Conservation (phyloP, 2,888 invertebrate genomes). For the Orchesella flavescens region DNA sequence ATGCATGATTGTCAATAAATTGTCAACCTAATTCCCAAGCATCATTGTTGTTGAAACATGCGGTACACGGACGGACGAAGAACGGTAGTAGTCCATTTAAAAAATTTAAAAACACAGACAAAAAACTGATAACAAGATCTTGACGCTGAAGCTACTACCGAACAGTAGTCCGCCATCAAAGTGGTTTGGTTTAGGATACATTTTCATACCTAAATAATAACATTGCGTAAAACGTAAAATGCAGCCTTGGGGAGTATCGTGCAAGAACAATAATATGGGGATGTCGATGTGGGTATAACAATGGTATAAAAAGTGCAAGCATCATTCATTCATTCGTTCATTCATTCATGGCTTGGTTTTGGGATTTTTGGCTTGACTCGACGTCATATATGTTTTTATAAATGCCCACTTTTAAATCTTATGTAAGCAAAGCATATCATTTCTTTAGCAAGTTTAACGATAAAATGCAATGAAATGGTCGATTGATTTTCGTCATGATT, state of each 20-base stretch:
- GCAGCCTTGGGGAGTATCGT: slow-evolving; percentile 57
- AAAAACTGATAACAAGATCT: slow-evolving; percentile 36
- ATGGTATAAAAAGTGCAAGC: slow-evolving; percentile 45
- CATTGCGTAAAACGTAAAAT: slow-evolving; percentile 58
- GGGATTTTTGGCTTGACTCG: no score
- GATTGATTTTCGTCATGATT: slow-evolving; percentile 49
- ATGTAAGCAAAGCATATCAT: background rate
- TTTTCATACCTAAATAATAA: slow-evolving; percentile 28
- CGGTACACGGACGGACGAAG: no score
- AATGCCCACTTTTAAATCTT: background rate
- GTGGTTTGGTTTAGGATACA: slow-evolving; percentile 26
- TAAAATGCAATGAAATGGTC: slow-evolving; percentile 51
- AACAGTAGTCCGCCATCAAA: slow-evolving; percentile 5
- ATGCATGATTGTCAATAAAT: slow-evolving; percentile 58
- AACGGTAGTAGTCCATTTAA: background rate
- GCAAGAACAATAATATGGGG: slow-evolving; percentile 10
- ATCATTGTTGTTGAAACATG: slow-evolving; percentile 18
- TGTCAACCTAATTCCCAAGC: slow-evolving; percentile 60
- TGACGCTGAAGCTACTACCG: background rate
- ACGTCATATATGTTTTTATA: slow-evolving; percentile 7
- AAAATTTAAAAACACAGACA: slow-evolving; percentile 8
- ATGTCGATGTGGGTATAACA: slow-evolving; percentile 32
- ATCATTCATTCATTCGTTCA: slow-evolving; percentile 19
- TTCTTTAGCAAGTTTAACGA: slow-evolving; percentile 9
- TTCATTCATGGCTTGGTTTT: slow-evolving; percentile 36